These are phyloP conservation scores for Temnothorax longispinosus DNA, from an alignment of 1,140 invertebrate species.

Conservation along the genomic window DNA sequence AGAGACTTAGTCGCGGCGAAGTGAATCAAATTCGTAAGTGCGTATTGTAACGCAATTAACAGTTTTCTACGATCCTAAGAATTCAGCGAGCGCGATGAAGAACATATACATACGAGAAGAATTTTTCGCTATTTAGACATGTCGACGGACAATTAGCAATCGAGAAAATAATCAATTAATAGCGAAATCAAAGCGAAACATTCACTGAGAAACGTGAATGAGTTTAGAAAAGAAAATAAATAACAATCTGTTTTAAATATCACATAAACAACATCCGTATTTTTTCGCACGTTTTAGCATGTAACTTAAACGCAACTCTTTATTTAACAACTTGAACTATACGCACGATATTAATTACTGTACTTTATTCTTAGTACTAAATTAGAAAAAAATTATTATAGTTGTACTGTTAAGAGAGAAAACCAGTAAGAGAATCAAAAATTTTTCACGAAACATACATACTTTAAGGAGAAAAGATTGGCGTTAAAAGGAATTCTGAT, in stretches of 20 bases:
- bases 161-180: conserved; percentile 34
- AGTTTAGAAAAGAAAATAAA: neutral
- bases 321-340: neutral
- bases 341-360: no score
- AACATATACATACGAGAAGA: neutral
- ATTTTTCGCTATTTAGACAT: neutral
- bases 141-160: neutral
- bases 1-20: conserved; percentile 13
- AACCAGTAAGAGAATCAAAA: conserved; percentile 28
- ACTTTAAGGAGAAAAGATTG: conserved; percentile 2
- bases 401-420: neutral
- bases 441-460: neutral
- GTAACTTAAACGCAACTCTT: neutral
- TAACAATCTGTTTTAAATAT: neutral
- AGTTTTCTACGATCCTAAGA: conserved; percentile 19
- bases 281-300: neutral
- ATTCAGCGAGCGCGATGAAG: neutral
- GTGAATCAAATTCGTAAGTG: conserved; percentile 44
- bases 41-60: conserved; percentile 4
- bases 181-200: conserved; percentile 38
- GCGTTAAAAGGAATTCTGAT: conserved; percentile 13
- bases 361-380: conserved; percentile 6
- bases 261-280: neutral
- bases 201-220: neutral
- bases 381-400: neutral